Percentiles rank a stretch among this genome's conserved stretches.
Evolutionary conservation across 92 coral and sea anemone species (phyloP).

Genomic region (Porites divaricata): DNA sequence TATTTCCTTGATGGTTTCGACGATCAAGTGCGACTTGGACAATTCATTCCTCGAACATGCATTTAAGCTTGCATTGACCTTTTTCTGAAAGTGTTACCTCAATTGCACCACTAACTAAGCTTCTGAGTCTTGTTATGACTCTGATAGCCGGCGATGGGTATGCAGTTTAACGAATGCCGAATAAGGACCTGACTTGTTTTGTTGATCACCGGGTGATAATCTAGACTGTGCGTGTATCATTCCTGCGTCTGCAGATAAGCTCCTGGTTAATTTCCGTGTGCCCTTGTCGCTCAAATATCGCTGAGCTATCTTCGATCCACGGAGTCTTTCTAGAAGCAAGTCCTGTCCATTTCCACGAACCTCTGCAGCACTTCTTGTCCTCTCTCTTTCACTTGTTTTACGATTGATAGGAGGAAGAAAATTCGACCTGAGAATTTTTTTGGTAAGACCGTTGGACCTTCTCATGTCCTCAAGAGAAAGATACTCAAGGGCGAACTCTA

Average conservation of each 20-base stretch:
- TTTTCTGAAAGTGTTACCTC: too few relatives aligned
- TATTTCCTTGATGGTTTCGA: too few relatives aligned
- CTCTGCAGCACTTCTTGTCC: background rate
- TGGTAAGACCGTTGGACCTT: slow-evolving; percentile 40
- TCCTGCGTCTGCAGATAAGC: slow-evolving; percentile 28
- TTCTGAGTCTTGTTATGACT: background rate
- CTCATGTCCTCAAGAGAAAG: slow-evolving; percentile 51
- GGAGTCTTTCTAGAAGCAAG: slow-evolving; percentile 32
- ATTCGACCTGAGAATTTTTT: slow-evolving; percentile 45
- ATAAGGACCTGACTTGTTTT: background rate
- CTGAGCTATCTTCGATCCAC: slow-evolving; percentile 43
- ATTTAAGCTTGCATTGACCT: too few relatives aligned
- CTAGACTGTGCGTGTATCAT: background rate
- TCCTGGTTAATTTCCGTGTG: slow-evolving; percentile 27
- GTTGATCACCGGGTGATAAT: background rate
- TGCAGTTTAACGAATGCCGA: background rate
- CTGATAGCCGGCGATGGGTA: background rate
- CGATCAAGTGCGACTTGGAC: too few relatives aligned
- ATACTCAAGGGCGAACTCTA: slow-evolving; percentile 51
- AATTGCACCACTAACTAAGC: background rate
- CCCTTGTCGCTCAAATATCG: background rate
- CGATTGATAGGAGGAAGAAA: slow-evolving; percentile 52
- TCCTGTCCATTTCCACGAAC: background rate
- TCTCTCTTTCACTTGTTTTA: background rate
- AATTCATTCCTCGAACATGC: too few relatives aligned